A percentile compares a stretch with the other conserved stretches of the same genome.
These are phyloP conservation scores for Diadophis punctatus DNA, from an alignment of 2,113 vertebrate genomes.

Conservation along the genomic window DNA sequence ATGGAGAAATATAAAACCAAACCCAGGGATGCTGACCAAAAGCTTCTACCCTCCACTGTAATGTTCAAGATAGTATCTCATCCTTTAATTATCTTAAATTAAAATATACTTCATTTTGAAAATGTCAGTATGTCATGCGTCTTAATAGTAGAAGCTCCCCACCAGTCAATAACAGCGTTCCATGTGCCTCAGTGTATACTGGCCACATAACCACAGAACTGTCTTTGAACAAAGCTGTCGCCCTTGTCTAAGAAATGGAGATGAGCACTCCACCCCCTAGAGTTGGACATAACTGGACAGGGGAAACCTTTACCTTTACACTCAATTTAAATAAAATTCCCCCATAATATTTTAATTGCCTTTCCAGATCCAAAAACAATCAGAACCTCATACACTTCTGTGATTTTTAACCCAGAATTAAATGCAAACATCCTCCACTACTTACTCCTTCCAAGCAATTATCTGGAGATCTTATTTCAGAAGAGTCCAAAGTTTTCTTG, in stretches of 20 bases:
- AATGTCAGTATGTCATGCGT: neutral
- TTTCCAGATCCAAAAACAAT: neutral
- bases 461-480: neutral
- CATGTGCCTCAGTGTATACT: no score
- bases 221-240: no score
- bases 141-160: neutral
- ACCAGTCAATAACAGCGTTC: no score
- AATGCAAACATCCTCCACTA: neutral
- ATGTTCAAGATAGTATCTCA: neutral
- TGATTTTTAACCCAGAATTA: neutral
- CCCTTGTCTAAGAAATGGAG: no score
- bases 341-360: neutral
- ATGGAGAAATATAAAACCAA: neutral
- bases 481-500: neutral
- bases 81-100: neutral
- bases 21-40: neutral
- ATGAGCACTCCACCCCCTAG: no score
- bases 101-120: neutral
- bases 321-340: neutral
- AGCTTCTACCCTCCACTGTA: no score
- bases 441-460: neutral
- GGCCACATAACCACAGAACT: no score
- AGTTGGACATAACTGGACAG: no score
- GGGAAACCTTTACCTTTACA: neutral
- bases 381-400: neutral